A percentile compares a stretch with the other conserved stretches of the same genome.
Evolutionary conservation across 1,140 invertebrate species (phyloP).

Genomic region (Drosophila grimshawi): DNA sequence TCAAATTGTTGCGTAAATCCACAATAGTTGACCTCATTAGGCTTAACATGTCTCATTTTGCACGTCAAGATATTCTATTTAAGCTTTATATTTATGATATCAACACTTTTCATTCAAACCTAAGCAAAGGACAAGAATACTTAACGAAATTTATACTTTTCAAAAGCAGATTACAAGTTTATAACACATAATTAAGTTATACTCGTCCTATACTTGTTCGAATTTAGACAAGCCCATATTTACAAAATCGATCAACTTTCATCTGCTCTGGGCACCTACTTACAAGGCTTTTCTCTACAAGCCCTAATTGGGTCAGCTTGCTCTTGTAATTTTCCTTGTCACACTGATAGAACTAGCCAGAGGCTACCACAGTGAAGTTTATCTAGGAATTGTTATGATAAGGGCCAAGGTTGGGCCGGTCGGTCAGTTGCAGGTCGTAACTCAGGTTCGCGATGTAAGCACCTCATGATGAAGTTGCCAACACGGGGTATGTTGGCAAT

Average conservation of each 20-base stretch:
- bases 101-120: too few species aligned
- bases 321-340: too few species aligned
- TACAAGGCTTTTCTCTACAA: neutral
- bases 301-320: neutral
- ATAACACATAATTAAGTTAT: too few species aligned
- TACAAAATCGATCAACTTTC: too few species aligned
- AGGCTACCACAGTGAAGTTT: neutral
- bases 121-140: neutral
- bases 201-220: too few species aligned
- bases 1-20: neutral
- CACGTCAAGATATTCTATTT: neutral
- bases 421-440: slow-evolving; percentile 1
- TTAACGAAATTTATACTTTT: too few species aligned
- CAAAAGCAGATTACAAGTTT: too few species aligned
- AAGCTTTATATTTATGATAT: neutral
- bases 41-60: neutral
- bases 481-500: slow-evolving; percentile 61
- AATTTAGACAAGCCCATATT: too few species aligned
- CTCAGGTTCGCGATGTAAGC: slow-evolving; percentile 9
- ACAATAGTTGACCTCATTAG: neutral
- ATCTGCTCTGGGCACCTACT: too few species aligned
- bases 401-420: neutral
- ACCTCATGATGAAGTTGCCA: slow-evolving; percentile 45
- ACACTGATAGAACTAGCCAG: neutral
- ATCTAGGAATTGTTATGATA: neutral